phyloP scores from a whole-genome alignment of 2,113 vertebrate species.

The Podarcis raffonei region DNA sequence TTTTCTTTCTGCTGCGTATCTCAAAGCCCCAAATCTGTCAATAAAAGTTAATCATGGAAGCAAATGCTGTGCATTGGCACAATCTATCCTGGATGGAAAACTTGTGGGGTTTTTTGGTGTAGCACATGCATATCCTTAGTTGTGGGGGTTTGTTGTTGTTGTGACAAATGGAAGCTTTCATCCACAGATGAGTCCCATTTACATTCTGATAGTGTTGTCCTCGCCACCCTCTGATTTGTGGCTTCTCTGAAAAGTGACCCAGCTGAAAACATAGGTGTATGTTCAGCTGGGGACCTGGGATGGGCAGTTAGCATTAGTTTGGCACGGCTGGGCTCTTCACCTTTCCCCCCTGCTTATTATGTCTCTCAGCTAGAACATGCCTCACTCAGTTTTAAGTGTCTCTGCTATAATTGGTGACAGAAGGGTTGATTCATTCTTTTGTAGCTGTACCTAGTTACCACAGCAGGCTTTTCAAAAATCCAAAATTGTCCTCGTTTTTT shows the following conservation, averaged over 20 bases:
- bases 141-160: not conserved
- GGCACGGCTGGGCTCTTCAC: slow-evolving; percentile 49
- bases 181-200: not conserved
- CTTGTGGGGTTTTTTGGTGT: not conserved
- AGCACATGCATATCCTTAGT: not conserved
- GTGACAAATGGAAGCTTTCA: not conserved
- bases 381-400: slow-evolving; percentile 67
- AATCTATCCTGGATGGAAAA: not conserved
- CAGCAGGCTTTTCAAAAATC: slow-evolving; percentile 28
- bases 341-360: slow-evolving; percentile 13
- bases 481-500: not conserved
- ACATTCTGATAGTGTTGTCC: slow-evolving; percentile 7
- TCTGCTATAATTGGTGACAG: slow-evolving; percentile 58
- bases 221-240: not conserved
- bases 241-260: slow-evolving; percentile 3
- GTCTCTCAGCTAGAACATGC: slow-evolving; percentile 60
- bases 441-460: slow-evolving; percentile 61
- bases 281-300: slow-evolving; percentile 38
- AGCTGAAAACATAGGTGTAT: slow-evolving; percentile 31
- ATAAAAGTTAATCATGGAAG: not conserved
- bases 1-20: not conserved
- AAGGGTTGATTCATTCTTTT: slow-evolving; percentile 51
- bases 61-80: not conserved
- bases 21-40: not conserved
- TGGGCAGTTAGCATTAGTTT: slow-evolving; percentile 52